Evolutionary conservation across 2,888 invertebrate species (phyloP), one percentile per base, ranked within the genome.

Genomic region (Noctua fimbriata): DNA sequence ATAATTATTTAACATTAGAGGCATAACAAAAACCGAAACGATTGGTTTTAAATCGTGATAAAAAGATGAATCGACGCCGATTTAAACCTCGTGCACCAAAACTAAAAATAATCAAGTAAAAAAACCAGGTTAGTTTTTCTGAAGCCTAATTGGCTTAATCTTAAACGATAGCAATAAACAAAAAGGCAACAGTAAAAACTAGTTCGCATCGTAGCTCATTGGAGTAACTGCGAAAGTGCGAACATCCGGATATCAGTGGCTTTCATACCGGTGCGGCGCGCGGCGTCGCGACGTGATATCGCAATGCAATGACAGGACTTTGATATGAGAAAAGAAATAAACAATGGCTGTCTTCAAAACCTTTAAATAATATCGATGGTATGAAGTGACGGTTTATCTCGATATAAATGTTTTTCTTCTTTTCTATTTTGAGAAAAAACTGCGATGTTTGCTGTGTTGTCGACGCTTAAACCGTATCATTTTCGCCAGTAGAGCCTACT

Each of bases 171-270:
- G 75, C 47, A 73, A 70, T 47, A 36, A 86, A 67, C 3, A 60
- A 36, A 73, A 73, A 52, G 41, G 24, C 36, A 77, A 73, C 73
- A 65, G 69, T 69, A 81, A 76, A 84, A 86, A 73, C 74, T 76
- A 75, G 74, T 76, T 74, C 60, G 52, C 49, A 63, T 76, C 66
- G 41, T n/a, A 67, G n/a, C 58, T 65, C 65, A 74, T 65, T 41
- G 69, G 18, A 84, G 72, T 74, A 69, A 47, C 73, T 72, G 69
- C 76, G 75, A 78, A 79, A 85, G 69, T 78, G 74, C 70, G 67
- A 78, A 79, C 79, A 79, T 82, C 79, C 73, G 79, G 69, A 74
- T 78, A 78, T 72, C 63, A 60, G 60, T 10, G 24, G 72, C 74
- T 81, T 87, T 76, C 75, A 72, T 66, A 76, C 65, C 52, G 52